Conservation (phyloP, 2,888 invertebrate genomes). For the Melanotus villosus region DNA sequence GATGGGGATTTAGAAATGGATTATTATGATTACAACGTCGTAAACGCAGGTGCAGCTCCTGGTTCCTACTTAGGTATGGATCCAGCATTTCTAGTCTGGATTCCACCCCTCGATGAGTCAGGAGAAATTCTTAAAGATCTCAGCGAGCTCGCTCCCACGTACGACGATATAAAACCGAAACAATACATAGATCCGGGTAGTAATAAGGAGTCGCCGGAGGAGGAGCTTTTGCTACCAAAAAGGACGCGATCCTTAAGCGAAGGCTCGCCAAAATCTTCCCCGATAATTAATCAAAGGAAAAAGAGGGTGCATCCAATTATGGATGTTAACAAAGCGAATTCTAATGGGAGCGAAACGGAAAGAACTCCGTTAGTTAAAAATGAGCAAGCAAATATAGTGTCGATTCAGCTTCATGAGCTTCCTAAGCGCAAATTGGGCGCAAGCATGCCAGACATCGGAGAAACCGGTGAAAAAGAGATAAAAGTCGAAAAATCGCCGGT, state of each 20-base stretch:
- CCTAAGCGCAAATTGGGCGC: slow-evolving; percentile 50
- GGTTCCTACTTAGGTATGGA: slow-evolving; percentile 92
- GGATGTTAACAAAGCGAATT: slow-evolving; percentile 49
- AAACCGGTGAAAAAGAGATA: slow-evolving; percentile 74
- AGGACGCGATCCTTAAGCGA: slow-evolving; percentile 51
- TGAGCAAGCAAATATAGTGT: slow-evolving; percentile 43
- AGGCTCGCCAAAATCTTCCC: slow-evolving; percentile 53
- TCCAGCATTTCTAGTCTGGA: slow-evolving; percentile 90
- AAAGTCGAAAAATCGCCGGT: slow-evolving; percentile 77
- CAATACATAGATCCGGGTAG: slow-evolving; percentile 74
- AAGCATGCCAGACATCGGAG: slow-evolving; percentile 37
- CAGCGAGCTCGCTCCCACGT: slow-evolving; percentile 69
- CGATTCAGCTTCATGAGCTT: slow-evolving; percentile 62
- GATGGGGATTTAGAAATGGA: slow-evolving; percentile 87
- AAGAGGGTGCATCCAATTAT: slow-evolving; percentile 57
- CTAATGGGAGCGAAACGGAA: slow-evolving; percentile 50
- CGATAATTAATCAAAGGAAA: slow-evolving; percentile 54
- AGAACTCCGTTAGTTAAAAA: slow-evolving; percentile 54
- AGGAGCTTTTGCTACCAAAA: slow-evolving; percentile 70
- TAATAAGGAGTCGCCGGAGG: slow-evolving; percentile 78
- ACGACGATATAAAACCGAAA: slow-evolving; percentile 65
- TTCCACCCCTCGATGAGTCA: slow-evolving; percentile 82
- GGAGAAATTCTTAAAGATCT: slow-evolving; percentile 77
- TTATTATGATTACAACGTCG: slow-evolving; percentile 91
- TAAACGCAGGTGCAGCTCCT: slow-evolving; percentile 86